Base-by-base conservation (phyloP, 2,113 vertebrate genomes). In the Nibea albiflora region DNA sequence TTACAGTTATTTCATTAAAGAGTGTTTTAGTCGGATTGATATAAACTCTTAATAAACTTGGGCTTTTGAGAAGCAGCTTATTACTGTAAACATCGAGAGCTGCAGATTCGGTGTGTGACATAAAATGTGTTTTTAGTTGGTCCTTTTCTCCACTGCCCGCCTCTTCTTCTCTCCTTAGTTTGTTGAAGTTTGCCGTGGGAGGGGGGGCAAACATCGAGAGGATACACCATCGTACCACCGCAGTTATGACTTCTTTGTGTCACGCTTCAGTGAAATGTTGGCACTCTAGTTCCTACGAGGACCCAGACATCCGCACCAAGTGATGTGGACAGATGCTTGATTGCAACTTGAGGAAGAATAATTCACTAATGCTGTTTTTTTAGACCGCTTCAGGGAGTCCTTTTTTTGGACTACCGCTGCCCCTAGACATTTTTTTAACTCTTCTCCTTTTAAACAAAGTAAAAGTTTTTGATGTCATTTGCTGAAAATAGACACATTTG, bases 201-300 rank as follows among this genome's bases (percentile, higher is more conserved):
- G n/a, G n/a, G n/a, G n/a, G n/a, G n/a, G n/a, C n/a, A n/a, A 99
- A 99, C 93, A 99, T 99, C 0, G 98, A 75, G 98, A 99, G 87
- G 98, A 99, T 89, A 99, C 98, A 0, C 96, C 98, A 0, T 99
- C 98, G 0, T 99, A 99, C 26, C 98, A 99, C 78, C 95, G 98
- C 71, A 98, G 98, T 90, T 99, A 99, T 0, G 98, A 99, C 91
- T 99, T 99, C 94, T 99, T 99, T 0, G 97, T 99, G 72, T 99
- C 97, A 0, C 96, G 97, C 70, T 99, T 99, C 93, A 99, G 98
- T 15, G 97, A 98, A 90, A 99, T 99, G 98, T n/a, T 98, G 97
- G 62, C 98, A 99, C 90, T 98, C 97, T 0, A 96, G 95, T n/a
- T n/a, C n/a, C 91, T 96, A 94, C 0, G 97, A 98, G 0, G 97